Base-by-base conservation (phyloP, 2,113 vertebrate species). In the Himantopus leucocephalus region DNA sequence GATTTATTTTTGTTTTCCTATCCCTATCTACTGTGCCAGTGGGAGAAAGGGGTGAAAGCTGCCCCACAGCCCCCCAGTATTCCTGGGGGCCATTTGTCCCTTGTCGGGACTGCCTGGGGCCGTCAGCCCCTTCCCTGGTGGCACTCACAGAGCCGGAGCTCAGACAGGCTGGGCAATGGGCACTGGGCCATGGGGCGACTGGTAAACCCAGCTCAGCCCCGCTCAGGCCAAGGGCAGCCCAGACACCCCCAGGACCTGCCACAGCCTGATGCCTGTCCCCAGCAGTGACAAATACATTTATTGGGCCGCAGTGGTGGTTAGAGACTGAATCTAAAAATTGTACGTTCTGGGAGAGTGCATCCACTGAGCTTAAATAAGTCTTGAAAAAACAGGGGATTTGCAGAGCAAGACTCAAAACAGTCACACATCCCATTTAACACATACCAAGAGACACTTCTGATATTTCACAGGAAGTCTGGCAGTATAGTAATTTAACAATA, bases 101-200 rank as follows among this genome's bases (percentile, higher is more conserved):
- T 0, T 41, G 0, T 41, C 45, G 43, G 24, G 9, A 18, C 17
- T 32, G 16, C 63, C 10, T 27, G 62, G 12, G 5, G 14, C 27
- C 79, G 7, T n/a, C 47, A 47, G 29, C 12, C 19, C 22, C 13
- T 27, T 84, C 3, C 39, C 53, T 2, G 0, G 3, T 0, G 0
- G 19, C 32, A 13, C 39, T 84, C 32, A 7, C 10, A 3, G 55
- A 45, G 41, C 73, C 74, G 67, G 55, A 79, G 64, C 59, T 87
- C 52, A 50, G 67, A 14, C 29, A 58, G 34, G 35, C 60, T 45
- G 67, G 34, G 14, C 41, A 19, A 14, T 16, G 11, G 34, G 21
- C 24, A 14, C 29, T n/a, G 8, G 26, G n/a, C 39, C 47, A 56
- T 0, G 0, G 17, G 27, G n/a, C 0, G 1, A 14, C 35, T 64